Evolutionary conservation across 2,888 invertebrate genomes (phyloP), one percentile per base, ranked within the genome.

Genomic region (Sinelater perroti): DNA sequence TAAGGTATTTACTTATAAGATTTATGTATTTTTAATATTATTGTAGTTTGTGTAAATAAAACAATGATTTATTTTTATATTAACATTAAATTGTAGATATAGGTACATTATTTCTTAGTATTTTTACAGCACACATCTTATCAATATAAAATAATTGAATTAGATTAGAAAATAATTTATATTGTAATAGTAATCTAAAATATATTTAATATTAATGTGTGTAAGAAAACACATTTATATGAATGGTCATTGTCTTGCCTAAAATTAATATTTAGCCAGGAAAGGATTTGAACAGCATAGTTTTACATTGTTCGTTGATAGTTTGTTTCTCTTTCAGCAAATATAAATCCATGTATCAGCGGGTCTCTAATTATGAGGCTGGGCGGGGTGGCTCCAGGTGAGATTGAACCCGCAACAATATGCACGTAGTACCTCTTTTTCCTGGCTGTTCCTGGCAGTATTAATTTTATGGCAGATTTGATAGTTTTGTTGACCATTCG

Each of bases 341-440:
- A 78, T 80, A 79, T 81, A 82, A 81, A 80, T 78, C 81, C 79
- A 78, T 78, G 78, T 82, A 82, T 79, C 81, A 81, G 78, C 81
- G 82, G 77, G 81, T 80, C 79, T 81, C 81, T 77, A 81, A 82
- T 81, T 82, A 79, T 80, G 81, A 82, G 79, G 79, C 80, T 73
- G 80, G 79, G 75, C 80, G 80, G 76, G 76, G 79, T 75, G 79
- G 79, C 77, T 78, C 79, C 80, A 82, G 82, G 82, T 82, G 82
- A 82, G 82, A 77, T 65, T 63, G 63, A 62, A 63, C 62, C 57
- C 49, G 55, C 56, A 59, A 55, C 60, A 63, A 69, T 71, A 72
- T 72, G 72, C 69, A 64, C 67, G 67, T 68, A 68, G 67, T 63
- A 60, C 56, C 59, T 63, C 63, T 62, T 59, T 60, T 38, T 57